Evolutionary conservation across 2,888 invertebrate species (phyloP), one percentile per base, ranked within the genome.

Genomic region (Syrphus vitripennis): DNA sequence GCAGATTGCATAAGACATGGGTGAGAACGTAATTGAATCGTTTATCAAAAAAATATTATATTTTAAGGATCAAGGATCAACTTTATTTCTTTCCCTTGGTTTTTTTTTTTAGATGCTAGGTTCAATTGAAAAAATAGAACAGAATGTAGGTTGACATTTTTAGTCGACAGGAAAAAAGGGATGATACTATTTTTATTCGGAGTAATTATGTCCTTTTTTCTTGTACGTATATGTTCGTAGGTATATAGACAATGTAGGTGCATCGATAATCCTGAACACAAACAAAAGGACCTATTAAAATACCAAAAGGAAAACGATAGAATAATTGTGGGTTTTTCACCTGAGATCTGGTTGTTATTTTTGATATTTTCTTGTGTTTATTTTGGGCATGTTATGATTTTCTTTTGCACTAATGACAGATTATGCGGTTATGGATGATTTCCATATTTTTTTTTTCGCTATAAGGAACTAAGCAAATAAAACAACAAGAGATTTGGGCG

Each of bases 1-100:
- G 31, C 55, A 48, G 34, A 48, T 48, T 57, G 67, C 67, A 67
- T 67, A 67, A 81, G 82, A 86, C 86, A 78, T 74, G 82, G 86
- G 82, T 86, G 86, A 82, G 82, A 82, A 82, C 69, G 77, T 86
- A 86, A 86, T 86, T 86, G 82, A 86, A 74, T 78, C 86, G 82
- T 86, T 82, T 82, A 86, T 86, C 24, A 86, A 78, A 86, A n/a
- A 84, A 83, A 67, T 50, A 67, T 67, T 72, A n/a, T 42, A 16
- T 67, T 50, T 67, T 67, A 34, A 31, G 34, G 67, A 34, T 63
- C 24, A 61, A 34, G 59, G 29, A 57, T 34, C 12, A 34, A 59
- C 34, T 14, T 63, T 16, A 53, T 77, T 37, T 10, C 9, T 7
- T 50, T n/a, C n/a, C 6, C 3, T 65, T n/a, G n/a, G n/a, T n/a